These are phyloP conservation scores for Coptodon rendalli DNA, from an alignment of 2,113 vertebrate species.

Conservation along the genomic window DNA sequence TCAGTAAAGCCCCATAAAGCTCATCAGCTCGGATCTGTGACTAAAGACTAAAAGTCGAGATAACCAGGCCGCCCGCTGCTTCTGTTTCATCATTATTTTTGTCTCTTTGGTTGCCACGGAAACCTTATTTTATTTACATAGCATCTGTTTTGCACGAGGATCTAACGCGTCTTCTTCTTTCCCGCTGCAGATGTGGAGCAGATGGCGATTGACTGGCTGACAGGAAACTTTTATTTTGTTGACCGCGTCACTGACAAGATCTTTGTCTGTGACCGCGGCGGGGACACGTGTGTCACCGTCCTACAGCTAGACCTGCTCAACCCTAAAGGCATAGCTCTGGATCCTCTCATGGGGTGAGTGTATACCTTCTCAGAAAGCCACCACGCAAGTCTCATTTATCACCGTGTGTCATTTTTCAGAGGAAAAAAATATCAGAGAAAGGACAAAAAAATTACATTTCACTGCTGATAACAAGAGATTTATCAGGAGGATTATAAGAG, in stretches of 20 bases:
- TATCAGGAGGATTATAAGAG: constrained; percentile 3
- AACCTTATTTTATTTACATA: background rate
- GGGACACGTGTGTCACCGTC: constrained; percentile 85
- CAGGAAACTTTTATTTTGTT: constrained; percentile 92
- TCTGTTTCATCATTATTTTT: background rate
- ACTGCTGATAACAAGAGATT: constrained; percentile 22
- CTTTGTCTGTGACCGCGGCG: constrained; percentile 81
- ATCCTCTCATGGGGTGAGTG: constrained; percentile 92
- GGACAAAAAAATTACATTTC: background rate
- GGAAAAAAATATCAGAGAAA: background rate
- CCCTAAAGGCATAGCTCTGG: constrained; percentile 88
- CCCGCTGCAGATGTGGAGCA: constrained; percentile 83
- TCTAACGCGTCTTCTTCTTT: background rate
- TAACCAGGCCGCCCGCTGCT: background rate
- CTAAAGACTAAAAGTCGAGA: background rate
- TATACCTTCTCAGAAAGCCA: background rate
- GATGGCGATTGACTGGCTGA: constrained; percentile 93
- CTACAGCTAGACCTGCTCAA: constrained; percentile 88
- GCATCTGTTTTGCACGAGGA: background rate
- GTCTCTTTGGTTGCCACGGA: background rate
- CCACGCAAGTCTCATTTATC: constrained; percentile 16
- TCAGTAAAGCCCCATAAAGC: background rate
- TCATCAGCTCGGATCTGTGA: background rate
- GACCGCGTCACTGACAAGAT: constrained; percentile 84
- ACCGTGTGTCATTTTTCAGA: constrained; percentile 9